Base-by-base conservation (phyloP, 1,140 invertebrate species). In the Rhyacophila brunnea region DNA sequence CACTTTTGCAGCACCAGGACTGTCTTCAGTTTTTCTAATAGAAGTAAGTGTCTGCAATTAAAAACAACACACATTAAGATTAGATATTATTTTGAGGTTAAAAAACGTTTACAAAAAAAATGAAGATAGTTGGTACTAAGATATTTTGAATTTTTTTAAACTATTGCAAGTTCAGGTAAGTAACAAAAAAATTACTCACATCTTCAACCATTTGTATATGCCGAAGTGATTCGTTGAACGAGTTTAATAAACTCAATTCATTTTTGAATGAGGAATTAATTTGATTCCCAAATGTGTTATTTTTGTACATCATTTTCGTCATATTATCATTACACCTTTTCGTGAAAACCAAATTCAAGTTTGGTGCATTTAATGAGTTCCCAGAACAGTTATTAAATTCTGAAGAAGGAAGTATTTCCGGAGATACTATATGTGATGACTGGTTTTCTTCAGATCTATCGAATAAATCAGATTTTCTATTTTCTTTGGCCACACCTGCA, bases 161-260 rank as follows among this genome's bases (percentile, higher is more conserved):
- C n/a, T n/a, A n/a, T n/a, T n/a, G n/a, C n/a, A n/a, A n/a, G n/a
- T n/a, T n/a, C n/a, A n/a, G n/a, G n/a, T n/a, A n/a, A n/a, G n/a
- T n/a, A n/a, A n/a, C n/a, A n/a, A n/a, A n/a, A n/a, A n/a, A 28
- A 18, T 0, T 14, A 34, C 20, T 58, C 44, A 58, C 56, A 36
- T 58, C 56, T 51, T 58, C 56, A 0, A 58, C 56, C 18, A 51
- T 17, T 35, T 58, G 47, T 6, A 58, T 42, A 17, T 58, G 43
- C 1, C 49, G 47, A 1, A 58, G 49, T 9, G 56, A 58, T 45
- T 58, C 56, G 45, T 58, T 58, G 13, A 58, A 58, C 35, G 56
- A 58, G 19, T 58, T 48, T 23, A 58, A 46, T n/a, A 58, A 32
- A 45, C 20, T 50, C 15, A 58, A 36, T 32, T 58, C 56, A 20